Evolutionary conservation across 2,888 invertebrate genomes (phyloP).

Genomic region (Dasysyrphus tricinctus): DNA sequence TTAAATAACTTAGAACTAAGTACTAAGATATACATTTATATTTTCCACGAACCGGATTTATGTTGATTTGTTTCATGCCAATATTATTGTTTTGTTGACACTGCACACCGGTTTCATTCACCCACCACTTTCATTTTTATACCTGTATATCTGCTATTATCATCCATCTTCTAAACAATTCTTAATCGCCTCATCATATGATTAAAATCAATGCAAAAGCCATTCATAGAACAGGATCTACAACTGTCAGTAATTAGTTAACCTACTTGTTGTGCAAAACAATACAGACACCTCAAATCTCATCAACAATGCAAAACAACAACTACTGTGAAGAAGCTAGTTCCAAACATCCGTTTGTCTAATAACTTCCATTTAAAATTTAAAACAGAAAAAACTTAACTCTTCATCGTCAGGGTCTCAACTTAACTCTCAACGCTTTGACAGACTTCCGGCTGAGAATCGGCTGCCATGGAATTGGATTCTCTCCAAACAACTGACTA

Average conservation of each 20-base stretch:
- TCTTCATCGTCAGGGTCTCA: constrained; percentile 48
- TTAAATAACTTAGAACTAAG: too few relatives aligned
- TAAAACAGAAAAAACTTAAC: constrained; percentile 24
- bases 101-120: neutral
- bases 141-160: neutral
- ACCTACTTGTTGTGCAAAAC: constrained; percentile 37
- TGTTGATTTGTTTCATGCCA: neutral
- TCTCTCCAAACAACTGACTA: constrained; percentile 41
- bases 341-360: constrained; percentile 65
- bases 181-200: constrained; percentile 4
- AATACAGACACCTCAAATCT: constrained; percentile 27
- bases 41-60: neutral
- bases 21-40: too few relatives aligned
- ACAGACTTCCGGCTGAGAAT: constrained; percentile 62
- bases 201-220: constrained; percentile 26
- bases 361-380: constrained; percentile 31
- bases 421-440: constrained; percentile 21
- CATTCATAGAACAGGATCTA: constrained; percentile 64
- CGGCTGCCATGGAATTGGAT: constrained; percentile 24
- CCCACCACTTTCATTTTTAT: neutral
- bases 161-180: neutral
- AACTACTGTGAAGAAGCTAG: constrained; percentile 34
- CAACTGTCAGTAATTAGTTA: constrained; percentile 65
- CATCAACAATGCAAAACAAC: constrained; percentile 17
- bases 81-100: neutral